These are phyloP conservation scores for Sakesphorus luctuosus DNA, from an alignment of 2,113 vertebrate genomes.

Conservation along the genomic window DNA sequence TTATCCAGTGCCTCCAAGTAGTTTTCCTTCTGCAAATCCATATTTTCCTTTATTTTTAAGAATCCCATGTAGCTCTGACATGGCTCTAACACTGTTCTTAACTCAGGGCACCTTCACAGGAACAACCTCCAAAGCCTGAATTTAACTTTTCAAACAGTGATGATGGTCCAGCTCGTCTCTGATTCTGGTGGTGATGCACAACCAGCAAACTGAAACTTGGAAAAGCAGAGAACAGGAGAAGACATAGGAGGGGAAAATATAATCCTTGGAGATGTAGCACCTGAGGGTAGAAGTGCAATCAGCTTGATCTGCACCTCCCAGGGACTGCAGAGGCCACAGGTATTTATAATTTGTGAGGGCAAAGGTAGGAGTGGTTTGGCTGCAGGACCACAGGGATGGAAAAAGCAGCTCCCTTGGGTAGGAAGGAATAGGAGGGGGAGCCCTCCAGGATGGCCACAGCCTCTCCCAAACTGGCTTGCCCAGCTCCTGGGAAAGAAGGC, in stretches of 20 bases:
- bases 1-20: neutral
- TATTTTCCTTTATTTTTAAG: neutral
- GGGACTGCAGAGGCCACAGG: accelerated
- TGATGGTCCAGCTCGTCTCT: neutral
- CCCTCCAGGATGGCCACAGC: accelerated
- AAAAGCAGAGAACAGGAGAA: neutral
- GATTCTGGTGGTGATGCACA: neutral
- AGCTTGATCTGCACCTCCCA: neutral
- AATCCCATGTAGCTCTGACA: neutral
- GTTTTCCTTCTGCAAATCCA: neutral
- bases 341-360: neutral
- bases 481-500: accelerated
- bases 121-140: neutral
- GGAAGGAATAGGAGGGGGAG: neutral
- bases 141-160: neutral
- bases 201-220: neutral
- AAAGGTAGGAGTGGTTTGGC: accelerated
- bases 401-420: neutral
- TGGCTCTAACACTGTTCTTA: neutral
- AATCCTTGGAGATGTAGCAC: neutral
- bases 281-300: neutral
- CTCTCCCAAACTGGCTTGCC: neutral
- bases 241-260: neutral
- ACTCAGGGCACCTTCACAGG: neutral
- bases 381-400: neutral